A percentile compares a stretch with the other conserved stretches of the same genome.
Conservation (phyloP, 2,113 vertebrate species). For the Apaloderma vittatum region DNA sequence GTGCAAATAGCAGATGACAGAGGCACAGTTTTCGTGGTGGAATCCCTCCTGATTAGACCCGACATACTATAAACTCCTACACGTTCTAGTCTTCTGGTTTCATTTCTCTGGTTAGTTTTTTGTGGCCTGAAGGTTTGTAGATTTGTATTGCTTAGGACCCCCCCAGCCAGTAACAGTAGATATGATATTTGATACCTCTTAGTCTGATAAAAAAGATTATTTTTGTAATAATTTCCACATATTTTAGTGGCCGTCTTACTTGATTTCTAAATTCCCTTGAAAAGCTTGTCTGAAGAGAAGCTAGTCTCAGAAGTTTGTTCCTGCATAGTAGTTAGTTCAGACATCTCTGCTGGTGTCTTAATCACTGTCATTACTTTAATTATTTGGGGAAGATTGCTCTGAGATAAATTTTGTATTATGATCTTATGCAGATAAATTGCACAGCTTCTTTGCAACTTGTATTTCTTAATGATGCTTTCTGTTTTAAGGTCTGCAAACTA, state of each 20-base stretch:
- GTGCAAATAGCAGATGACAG: neutral
- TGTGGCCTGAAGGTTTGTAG: neutral
- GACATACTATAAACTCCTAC: neutral
- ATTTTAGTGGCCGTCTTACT: neutral
- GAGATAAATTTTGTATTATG: neutral
- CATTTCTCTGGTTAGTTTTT: neutral
- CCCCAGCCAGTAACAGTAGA: neutral
- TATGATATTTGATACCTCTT: neutral
- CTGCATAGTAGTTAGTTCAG: neutral
- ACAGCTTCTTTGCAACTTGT: neutral
- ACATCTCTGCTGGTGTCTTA: neutral
- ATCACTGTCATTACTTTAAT: neutral
- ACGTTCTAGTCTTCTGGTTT: neutral
- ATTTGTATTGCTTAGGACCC: neutral
- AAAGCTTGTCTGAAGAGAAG: constrained; percentile 7
- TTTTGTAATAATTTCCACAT: neutral
- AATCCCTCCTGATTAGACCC: neutral
- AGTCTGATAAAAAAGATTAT: neutral
- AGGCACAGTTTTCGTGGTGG: neutral
- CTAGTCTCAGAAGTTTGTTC: neutral
- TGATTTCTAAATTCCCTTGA: neutral
- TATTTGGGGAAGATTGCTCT: neutral
- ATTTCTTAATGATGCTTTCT: neutral
- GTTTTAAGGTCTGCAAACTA: neutral
- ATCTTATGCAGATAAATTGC: neutral